Conservation (phyloP, 2,797 vertebrate genomes). For the Gymnodraco acuticeps region DNA sequence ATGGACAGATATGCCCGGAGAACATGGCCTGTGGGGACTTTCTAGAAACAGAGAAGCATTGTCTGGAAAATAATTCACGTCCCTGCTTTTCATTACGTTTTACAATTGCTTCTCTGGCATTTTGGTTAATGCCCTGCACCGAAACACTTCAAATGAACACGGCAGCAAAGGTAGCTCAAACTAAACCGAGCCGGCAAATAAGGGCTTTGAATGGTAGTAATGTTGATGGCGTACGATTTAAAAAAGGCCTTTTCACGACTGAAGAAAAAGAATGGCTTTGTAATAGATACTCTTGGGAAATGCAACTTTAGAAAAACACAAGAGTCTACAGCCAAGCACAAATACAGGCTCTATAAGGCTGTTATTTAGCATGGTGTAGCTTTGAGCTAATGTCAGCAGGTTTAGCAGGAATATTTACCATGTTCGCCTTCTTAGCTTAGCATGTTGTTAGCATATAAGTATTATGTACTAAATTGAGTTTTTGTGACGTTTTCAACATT, state of each 20-base stretch:
- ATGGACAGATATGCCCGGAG: constrained; percentile 43
- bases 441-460: neutral
- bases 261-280: neutral
- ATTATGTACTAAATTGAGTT: no score
- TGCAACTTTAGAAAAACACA: neutral
- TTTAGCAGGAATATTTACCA: neutral
- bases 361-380: neutral
- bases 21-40: constrained; percentile 51
- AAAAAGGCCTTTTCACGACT: neutral
- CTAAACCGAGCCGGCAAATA: neutral
- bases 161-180: constrained; percentile 16
- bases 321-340: neutral
- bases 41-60: constrained; percentile 60
- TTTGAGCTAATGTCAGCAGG: neutral
- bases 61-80: constrained; percentile 38
- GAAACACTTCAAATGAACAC: constrained; percentile 23
- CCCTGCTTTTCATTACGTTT: constrained; percentile 63
- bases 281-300: constrained; percentile 6
- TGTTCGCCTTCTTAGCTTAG: neutral
- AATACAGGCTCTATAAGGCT: neutral
- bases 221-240: constrained; percentile 1
- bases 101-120: constrained; percentile 26
- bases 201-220: neutral
- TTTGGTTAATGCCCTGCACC: constrained; percentile 17
- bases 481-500: no score